Evolutionary conservation across 2,888 invertebrate species (phyloP).

Genomic region (Ophion slaviceki): DNA sequence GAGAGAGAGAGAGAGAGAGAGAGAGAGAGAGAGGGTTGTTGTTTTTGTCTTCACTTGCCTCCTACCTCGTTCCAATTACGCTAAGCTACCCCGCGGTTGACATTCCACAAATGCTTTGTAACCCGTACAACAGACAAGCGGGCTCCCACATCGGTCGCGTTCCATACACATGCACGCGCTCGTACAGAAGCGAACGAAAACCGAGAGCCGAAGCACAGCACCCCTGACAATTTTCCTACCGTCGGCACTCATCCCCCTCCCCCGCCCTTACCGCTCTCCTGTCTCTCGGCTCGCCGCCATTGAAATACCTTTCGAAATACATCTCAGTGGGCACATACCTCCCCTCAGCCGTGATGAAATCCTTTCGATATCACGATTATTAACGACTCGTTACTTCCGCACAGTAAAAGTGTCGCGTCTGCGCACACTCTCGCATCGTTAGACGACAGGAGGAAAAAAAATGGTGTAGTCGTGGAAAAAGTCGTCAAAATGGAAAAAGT

Average conservation of each 20-base stretch:
- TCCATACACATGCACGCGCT: neutral
- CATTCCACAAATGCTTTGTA: conserved; percentile 60
- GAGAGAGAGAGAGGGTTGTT: conserved; percentile 62
- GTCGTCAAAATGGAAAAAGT: too few relatives aligned
- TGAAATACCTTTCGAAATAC: conserved; percentile 55
- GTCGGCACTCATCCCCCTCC: conserved; percentile 10
- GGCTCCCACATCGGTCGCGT: conserved; percentile 27
- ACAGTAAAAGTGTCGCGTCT: neutral
- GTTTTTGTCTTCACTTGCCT: conserved; percentile 47
- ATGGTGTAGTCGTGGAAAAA: too few relatives aligned
- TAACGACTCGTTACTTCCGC: conserved; percentile 45
- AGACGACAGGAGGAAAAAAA: neutral
- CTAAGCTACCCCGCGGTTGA: conserved; percentile 58
- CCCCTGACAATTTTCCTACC: conserved; percentile 48
- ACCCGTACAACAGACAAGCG: conserved; percentile 19
- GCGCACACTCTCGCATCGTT: neutral
- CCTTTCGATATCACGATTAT: conserved; percentile 40
- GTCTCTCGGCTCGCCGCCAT: conserved; percentile 36
- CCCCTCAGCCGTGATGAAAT: conserved; percentile 1
- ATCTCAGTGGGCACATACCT: neutral
- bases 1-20: conserved; percentile 23
- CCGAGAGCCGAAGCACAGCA: conserved; percentile 11
- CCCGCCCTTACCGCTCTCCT: neutral
- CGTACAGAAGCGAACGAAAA: conserved; percentile 24
- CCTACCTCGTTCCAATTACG: conserved; percentile 50